Evolutionary conservation across 2,888 invertebrate species (phyloP), one percentile per base, ranked within the genome.

Genomic region (Synanthedon tipuliformis): DNA sequence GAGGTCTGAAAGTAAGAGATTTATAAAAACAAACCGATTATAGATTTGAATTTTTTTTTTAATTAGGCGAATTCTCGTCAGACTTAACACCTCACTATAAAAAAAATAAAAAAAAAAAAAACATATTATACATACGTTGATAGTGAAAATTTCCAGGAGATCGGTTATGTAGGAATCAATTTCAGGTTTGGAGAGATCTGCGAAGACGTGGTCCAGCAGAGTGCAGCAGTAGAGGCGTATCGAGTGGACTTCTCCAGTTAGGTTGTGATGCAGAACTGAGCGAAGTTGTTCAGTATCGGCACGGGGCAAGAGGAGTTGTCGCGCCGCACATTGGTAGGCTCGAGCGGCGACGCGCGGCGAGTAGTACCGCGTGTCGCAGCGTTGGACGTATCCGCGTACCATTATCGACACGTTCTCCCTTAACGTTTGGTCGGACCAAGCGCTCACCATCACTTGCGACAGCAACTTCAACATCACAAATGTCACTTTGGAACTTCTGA

Each of bases 331-430:
- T 64, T 83, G 79, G 54, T 81, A 83, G 13, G 84, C 70, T 4
- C 82, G 59, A n/a, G 73, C 80, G 1, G 78, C 81, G 1, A 84
- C 76, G 40, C 65, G 60, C 0, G 85, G 79, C 2, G 86, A 77
- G 54, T 87, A 88, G 58, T 71, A 79, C 52, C 68, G 61, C 23
- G 78, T 78, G 49, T 74, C 69, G 58, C 81, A 80, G 23, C 83
- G 68, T 23, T 74, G 71, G 50, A 86, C 62, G 56, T 82, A 87
- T 51, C 85, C 74, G 54, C 68, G 76, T 5, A 88, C 66, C 83
- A 87, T 85, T 40, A 88, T 87, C 48, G 71, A 62, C 61, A 85
- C 82, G 63, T 88, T 88, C 50, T 78, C 72, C 56, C 73, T 78
- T 58, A 75, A 73, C 8, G 66, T 67, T 51, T 63, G 69, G 15